A percentile compares a stretch with the other conserved stretches of the same genome.
Evolutionary conservation across 1,140 invertebrate genomes (phyloP).

Genomic region (Agrypnia vestita): DNA sequence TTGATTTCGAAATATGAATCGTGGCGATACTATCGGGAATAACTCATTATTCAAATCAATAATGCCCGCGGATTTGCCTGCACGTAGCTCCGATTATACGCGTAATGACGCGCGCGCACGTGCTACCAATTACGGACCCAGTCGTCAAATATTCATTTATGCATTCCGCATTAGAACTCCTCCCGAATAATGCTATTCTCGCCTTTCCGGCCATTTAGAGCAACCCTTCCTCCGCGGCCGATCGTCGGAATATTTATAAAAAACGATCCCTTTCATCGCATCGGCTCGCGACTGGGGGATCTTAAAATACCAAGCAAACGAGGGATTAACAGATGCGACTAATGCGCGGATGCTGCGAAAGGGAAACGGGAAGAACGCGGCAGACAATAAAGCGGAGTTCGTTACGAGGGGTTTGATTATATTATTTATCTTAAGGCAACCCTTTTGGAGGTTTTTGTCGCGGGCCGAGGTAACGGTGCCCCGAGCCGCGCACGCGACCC

Average conservation of each 20-base stretch:
- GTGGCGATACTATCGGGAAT: no score
- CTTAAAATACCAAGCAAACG: constrained; percentile 47
- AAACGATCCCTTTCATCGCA: constrained; percentile 34
- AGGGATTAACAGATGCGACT: constrained; percentile 48
- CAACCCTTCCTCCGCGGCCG: constrained; percentile 45
- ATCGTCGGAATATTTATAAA: constrained; percentile 40
- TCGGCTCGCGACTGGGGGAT: constrained; percentile 43
- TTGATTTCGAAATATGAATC: no score
- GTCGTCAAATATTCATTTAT: constrained; percentile 57
- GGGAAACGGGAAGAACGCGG: constrained; percentile 19
- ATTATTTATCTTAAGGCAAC: constrained; percentile 48
- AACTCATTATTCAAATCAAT: no score
- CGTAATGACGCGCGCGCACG: constrained; percentile 51
- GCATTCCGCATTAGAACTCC: constrained; percentile 46
- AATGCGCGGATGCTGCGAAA: constrained; percentile 33
- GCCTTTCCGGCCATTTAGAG: not conserved
- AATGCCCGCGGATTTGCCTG: not conserved
- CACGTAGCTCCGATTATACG: constrained; percentile 37
- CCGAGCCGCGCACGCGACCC: constrained; percentile 24
- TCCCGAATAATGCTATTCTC: constrained; percentile 39
- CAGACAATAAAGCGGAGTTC: constrained; percentile 23
- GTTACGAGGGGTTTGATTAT: constrained; percentile 45
- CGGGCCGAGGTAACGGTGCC: constrained; percentile 25
- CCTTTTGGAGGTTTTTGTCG: constrained; percentile 54
- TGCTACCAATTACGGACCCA: constrained; percentile 52